phyloP scores from a whole-genome alignment of 2,113 vertebrate species.

The Geococcyx californianus region DNA sequence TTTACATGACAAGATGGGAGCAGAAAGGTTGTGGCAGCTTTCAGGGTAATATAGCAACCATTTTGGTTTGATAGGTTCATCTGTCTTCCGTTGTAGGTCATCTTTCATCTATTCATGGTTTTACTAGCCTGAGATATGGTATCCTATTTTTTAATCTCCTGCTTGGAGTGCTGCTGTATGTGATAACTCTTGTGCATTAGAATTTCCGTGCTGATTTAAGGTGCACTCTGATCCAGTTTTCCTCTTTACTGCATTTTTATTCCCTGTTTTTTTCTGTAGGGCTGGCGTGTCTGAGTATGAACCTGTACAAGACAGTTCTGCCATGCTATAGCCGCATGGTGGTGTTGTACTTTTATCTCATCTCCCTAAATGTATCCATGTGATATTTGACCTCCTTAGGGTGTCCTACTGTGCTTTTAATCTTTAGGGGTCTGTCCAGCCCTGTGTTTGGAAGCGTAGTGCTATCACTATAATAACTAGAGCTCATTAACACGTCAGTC shows the following conservation, averaged over 20 bases:
- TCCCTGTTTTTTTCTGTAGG: not conserved
- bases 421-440: not conserved
- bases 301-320: not conserved
- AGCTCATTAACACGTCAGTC: not conserved
- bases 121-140: not conserved
- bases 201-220: not conserved
- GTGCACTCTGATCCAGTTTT: not conserved
- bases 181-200: not conserved
- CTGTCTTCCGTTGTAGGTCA: not conserved
- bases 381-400: conserved; percentile 11
- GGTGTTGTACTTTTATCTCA: conserved; percentile 30
- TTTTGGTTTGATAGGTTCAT: not conserved
- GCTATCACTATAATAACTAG: not conserved
- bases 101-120: not conserved
- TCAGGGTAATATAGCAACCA: not conserved
- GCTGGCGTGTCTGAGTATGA: not conserved
- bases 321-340: not conserved
- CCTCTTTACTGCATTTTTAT: not conserved
- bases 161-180: not conserved
- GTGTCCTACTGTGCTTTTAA: not conserved
- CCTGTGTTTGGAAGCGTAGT: not conserved
- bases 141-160: not conserved
- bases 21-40: not conserved
- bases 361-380: not conserved
- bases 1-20: not conserved